phyloP scores from a whole-genome alignment of 1,140 invertebrate species.

The Lepidurus apus region DNA sequence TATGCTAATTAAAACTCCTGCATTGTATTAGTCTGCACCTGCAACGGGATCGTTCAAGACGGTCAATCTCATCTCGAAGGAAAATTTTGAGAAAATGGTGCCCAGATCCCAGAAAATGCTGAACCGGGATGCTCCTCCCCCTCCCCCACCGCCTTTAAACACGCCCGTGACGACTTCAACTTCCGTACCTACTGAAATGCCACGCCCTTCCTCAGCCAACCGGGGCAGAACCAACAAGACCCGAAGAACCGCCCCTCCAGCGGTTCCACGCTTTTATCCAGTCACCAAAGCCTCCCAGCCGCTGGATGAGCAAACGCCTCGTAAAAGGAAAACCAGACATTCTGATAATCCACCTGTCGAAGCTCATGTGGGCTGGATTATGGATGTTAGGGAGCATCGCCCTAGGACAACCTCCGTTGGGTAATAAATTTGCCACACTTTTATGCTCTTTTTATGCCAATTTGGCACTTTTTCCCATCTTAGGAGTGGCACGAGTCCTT shows the following conservation, averaged over 20 bases:
- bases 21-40: neutral
- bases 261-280: conserved; percentile 77
- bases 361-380: conserved; percentile 92
- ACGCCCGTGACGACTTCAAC: conserved; percentile 37
- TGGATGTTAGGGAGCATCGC: conserved; percentile 79
- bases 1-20: neutral
- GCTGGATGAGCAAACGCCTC: conserved; percentile 53
- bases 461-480: conserved; percentile 35
- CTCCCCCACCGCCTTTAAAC: conserved; percentile 60
- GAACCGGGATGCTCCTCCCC: conserved; percentile 53
- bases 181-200: conserved; percentile 35
- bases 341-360: conserved; percentile 70
- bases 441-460: conserved; percentile 22
- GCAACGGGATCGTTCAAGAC: conserved; percentile 62
- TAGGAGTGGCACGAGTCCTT: conserved; percentile 49
- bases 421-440: conserved; percentile 33
- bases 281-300: conserved; percentile 67
- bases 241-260: conserved; percentile 34
- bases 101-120: conserved; percentile 53
- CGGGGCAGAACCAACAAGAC: conserved; percentile 29
- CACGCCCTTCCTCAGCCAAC: conserved; percentile 28
- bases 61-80: conserved; percentile 82
- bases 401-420: conserved; percentile 55
- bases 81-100: conserved; percentile 75
- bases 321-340: conserved; percentile 87